Percentiles rank a stretch among this genome's conserved stretches.
Evolutionary conservation across 2,113 vertebrate genomes (phyloP).

Genomic region (Procavia capensis): DNA sequence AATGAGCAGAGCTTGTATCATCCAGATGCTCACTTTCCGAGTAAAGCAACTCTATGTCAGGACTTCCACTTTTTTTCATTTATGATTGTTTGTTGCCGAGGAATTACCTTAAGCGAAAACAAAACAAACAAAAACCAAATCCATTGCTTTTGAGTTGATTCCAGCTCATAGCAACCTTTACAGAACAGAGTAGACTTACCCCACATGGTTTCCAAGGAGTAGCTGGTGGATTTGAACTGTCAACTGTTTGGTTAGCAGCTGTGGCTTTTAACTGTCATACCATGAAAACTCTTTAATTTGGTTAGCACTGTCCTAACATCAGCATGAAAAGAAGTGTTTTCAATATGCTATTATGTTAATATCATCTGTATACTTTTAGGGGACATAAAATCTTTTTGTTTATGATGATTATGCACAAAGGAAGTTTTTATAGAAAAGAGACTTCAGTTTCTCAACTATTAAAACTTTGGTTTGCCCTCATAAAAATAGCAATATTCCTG

Average conservation of each 20-base stretch:
- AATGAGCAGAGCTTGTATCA: neutral
- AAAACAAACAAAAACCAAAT: too few species aligned
- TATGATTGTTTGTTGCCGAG: neutral
- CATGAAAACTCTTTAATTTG: too few species aligned
- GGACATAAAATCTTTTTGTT: constrained; percentile 1
- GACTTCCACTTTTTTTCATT: neutral
- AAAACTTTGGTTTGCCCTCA: neutral
- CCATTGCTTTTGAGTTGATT: too few species aligned
- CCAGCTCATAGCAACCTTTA: too few species aligned
- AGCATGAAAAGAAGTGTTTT: neutral
- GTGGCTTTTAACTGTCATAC: too few species aligned
- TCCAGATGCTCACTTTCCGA: neutral
- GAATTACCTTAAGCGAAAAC: neutral
- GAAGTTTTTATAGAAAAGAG: neutral
- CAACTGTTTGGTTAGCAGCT: too few species aligned
- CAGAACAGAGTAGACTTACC: too few species aligned
- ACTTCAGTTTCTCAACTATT: constrained; percentile 3
- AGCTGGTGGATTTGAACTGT: too few species aligned
- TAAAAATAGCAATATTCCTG: neutral
- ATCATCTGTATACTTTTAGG: neutral
- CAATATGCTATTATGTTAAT: neutral
- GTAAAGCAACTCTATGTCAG: neutral
- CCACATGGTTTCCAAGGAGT: too few species aligned
- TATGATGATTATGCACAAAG: neutral
- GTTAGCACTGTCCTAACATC: neutral